A percentile compares a stretch with the other conserved stretches of the same genome.
Conservation (phyloP, 2,797 vertebrate species). For the Benthosema pterotum region DNA sequence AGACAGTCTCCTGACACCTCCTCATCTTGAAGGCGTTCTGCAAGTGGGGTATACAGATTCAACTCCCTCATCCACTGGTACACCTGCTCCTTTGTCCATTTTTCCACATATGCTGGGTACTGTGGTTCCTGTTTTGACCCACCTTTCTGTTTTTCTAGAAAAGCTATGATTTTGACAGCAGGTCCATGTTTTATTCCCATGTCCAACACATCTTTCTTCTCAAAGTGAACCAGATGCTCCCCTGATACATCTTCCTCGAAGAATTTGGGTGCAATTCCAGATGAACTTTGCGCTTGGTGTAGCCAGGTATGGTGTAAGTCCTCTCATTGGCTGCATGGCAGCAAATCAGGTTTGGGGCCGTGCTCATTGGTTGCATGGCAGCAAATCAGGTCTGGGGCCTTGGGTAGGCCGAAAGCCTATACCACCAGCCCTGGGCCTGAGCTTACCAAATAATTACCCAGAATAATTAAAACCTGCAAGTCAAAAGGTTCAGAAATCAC, state of each 20-base stretch:
- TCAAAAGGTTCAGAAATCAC: too few relatives aligned
- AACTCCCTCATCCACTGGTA: conserved; percentile 33
- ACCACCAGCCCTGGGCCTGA: too few relatives aligned
- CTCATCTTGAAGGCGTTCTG: conserved; percentile 23
- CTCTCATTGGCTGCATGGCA: too few relatives aligned
- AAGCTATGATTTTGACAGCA: conserved; percentile 57
- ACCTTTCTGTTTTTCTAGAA: conserved; percentile 32
- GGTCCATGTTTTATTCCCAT: conserved; percentile 62
- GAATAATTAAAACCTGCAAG: too few relatives aligned
- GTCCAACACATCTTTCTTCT: conserved; percentile 36
- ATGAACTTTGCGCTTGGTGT: too few relatives aligned
- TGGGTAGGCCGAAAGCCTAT: too few relatives aligned
- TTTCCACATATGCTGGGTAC: conserved; percentile 25
- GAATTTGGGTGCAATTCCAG: conserved; percentile 38
- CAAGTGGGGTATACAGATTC: conserved; percentile 19
- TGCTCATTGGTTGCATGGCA: too few relatives aligned
- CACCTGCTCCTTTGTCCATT: conserved; percentile 42
- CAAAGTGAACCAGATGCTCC: conserved; percentile 24
- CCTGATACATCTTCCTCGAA: conserved; percentile 50
- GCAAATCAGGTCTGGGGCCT: too few relatives aligned
- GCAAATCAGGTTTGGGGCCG: too few relatives aligned
- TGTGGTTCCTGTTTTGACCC: not conserved
- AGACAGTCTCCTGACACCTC: conserved; percentile 58
- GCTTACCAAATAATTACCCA: too few relatives aligned
- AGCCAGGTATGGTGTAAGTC: too few relatives aligned